Conservation (phyloP, 2,888 invertebrate genomes). For the Agrotis segetum region DNA sequence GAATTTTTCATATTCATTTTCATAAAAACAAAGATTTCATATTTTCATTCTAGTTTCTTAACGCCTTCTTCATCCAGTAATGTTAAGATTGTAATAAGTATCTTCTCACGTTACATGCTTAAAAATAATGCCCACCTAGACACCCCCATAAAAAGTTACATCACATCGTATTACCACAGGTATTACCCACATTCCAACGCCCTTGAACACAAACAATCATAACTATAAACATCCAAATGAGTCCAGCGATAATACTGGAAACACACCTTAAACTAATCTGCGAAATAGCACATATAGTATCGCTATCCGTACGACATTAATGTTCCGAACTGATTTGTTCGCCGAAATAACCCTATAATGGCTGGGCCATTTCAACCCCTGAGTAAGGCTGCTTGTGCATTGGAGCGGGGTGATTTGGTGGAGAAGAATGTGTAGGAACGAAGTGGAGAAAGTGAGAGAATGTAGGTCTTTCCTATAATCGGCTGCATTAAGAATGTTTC, state of each 20-base stretch:
- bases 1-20: no score
- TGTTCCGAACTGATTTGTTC: conserved; percentile 64
- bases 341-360: conserved; percentile 63
- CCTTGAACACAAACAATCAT: conserved; percentile 34
- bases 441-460: background rate
- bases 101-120: background rate
- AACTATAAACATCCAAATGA: conserved; percentile 27
- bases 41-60: background rate
- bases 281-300: conserved; percentile 38
- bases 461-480: background rate
- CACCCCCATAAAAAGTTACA: conserved; percentile 7
- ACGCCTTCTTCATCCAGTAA: background rate
- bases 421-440: background rate
- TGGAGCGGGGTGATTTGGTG: background rate
- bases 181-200: background rate
- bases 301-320: conserved; percentile 55
- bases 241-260: conserved; percentile 26
- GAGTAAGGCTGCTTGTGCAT: conserved; percentile 32
- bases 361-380: conserved; percentile 49
- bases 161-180: no score
- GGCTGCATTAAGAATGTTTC: background rate
- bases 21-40: no score
- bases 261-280: conserved; percentile 54
- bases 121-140: background rate
- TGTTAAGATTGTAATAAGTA: background rate